Percentiles rank a stretch among this genome's conserved stretches.
These are phyloP conservation scores for Periophthalmus magnuspinnatus DNA, from an alignment of 2,797 vertebrate species.

Conservation along the genomic window DNA sequence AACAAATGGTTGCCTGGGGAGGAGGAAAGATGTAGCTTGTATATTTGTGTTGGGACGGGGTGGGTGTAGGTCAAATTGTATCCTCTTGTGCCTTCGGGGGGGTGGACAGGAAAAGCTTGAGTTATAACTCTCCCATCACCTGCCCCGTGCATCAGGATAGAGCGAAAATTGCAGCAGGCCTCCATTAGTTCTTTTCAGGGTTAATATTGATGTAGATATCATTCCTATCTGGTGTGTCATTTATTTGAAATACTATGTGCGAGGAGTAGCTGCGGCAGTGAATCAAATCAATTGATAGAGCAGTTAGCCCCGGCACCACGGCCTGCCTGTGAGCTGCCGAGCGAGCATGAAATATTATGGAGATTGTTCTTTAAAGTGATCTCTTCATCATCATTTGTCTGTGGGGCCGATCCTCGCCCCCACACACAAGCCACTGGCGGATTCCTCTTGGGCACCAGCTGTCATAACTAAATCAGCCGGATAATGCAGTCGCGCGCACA, in stretches of 20 bases:
- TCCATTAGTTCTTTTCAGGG: conserved; percentile 97
- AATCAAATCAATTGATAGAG: conserved; percentile 99
- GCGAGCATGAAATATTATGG: conserved; percentile 99
- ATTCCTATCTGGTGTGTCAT: conserved; percentile 97
- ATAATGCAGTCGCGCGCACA: conserved; percentile 81
- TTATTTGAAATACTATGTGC: conserved; percentile 99
- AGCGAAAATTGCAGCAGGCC: conserved; percentile 89
- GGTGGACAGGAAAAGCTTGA: conserved; percentile 57
- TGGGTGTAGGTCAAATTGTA: conserved; percentile 71
- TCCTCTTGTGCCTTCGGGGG: conserved; percentile 60
- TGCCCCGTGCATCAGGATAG: conserved; percentile 85
- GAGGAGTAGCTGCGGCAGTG: conserved; percentile 91
- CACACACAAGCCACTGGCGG: conserved; percentile 62
- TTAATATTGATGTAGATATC: conserved; percentile 99
- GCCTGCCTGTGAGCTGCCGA: conserved; percentile 86
- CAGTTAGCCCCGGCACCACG: conserved; percentile 89
- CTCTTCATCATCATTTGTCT: conserved; percentile 99
- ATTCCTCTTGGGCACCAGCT: conserved; percentile 88
- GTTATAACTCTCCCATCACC: conserved; percentile 79
- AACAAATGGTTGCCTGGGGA: conserved; percentile 76
- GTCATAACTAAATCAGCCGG: conserved; percentile 99
- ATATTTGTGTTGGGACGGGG: conserved; percentile 70
- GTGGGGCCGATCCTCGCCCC: conserved; percentile 81
- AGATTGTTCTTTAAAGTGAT: conserved; percentile 99
- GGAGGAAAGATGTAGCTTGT: conserved; percentile 67